phyloP scores from a whole-genome alignment of 2,888 invertebrate genomes.

The Himalopsyche anomala region DNA sequence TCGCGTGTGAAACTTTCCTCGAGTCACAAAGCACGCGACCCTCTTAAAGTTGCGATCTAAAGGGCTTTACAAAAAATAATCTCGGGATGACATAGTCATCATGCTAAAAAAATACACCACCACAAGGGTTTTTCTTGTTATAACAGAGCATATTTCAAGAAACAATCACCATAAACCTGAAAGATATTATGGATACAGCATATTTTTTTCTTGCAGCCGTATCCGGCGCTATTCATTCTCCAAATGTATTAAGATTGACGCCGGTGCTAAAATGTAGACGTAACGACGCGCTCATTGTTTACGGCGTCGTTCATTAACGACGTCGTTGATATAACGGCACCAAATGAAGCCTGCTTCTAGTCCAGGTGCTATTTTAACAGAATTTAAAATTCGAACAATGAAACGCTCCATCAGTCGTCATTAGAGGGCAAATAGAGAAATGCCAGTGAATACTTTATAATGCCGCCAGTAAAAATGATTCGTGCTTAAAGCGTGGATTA shows the following conservation, averaged over 20 bases:
- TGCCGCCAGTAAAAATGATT: slow-evolving; percentile 23
- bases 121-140: not conserved
- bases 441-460: slow-evolving; percentile 16
- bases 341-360: slow-evolving; percentile 50
- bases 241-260: slow-evolving; percentile 55
- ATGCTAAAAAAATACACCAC: slow-evolving; percentile 21
- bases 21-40: slow-evolving; percentile 7
- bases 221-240: slow-evolving; percentile 42
- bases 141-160: slow-evolving; percentile 35
- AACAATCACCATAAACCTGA: slow-evolving; percentile 42
- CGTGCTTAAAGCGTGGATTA: not conserved
- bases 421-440: slow-evolving; percentile 14
- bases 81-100: slow-evolving; percentile 39
- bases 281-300: slow-evolving; percentile 56
- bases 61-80: slow-evolving; percentile 19
- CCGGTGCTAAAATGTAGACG: slow-evolving; percentile 48
- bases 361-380: slow-evolving; percentile 43
- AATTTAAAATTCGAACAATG: slow-evolving; percentile 56
- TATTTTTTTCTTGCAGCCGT: slow-evolving; percentile 40
- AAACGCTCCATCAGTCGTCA: slow-evolving; percentile 51
- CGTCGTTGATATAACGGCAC: slow-evolving; percentile 49
- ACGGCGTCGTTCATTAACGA: slow-evolving; percentile 53
- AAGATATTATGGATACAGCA: slow-evolving; percentile 43
- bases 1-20: not conserved
- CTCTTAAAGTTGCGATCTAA: slow-evolving; percentile 39